Evolutionary conservation across 53 echinoderm and acorn worm genomes (phyloP), one percentile per base, ranked within the genome.

Genomic region (Patiria pectinifera): DNA sequence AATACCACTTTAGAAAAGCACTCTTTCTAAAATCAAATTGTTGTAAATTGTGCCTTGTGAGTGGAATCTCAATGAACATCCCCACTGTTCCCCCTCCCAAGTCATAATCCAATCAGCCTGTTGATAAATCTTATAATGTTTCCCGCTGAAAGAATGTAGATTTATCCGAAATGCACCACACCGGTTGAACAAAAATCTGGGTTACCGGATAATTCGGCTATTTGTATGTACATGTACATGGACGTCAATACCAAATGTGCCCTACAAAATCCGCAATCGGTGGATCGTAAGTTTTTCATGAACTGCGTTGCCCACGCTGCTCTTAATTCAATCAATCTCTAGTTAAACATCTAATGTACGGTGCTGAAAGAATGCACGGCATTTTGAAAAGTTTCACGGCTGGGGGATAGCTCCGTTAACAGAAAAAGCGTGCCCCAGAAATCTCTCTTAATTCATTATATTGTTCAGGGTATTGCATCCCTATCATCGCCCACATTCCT

Each of bases 91-190:
- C 19, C 15, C 15, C 66, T 18, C 3, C 66, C 3, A 18, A 0
- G 19, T n/a, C 74, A 74, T 74, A 74, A 74, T 74, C 24, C 74
- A 74, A 74, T 74, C 24, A 23, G 23, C 74, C 24, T 21, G 74
- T 24, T 74, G 74, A 74, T 74, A 74, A 74, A 74, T 24, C 74
- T n/a, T 5, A 74, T 74, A 74, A 74, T 74, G 74, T 74, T 74
- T 74, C 8, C 74, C 10, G 74, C 22, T 74, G 74, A 74, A 4
- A 74, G 74, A 74, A 74, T n/a, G 74, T 6, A 5, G 74, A 70
- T 70, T 18, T 14, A 14, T 21, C 16, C 35, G 35, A 70, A 21
- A 70, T 70, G 15, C 18, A 18, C 70, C 70, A 4, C 16, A 16
- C 70, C 70, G 70, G 15, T 18, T 19, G 70, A 18, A 18, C 60